Evolutionary conservation across 2,888 invertebrate genomes (phyloP), one percentile per base, ranked within the genome.

Genomic region (Archips xylosteana): DNA sequence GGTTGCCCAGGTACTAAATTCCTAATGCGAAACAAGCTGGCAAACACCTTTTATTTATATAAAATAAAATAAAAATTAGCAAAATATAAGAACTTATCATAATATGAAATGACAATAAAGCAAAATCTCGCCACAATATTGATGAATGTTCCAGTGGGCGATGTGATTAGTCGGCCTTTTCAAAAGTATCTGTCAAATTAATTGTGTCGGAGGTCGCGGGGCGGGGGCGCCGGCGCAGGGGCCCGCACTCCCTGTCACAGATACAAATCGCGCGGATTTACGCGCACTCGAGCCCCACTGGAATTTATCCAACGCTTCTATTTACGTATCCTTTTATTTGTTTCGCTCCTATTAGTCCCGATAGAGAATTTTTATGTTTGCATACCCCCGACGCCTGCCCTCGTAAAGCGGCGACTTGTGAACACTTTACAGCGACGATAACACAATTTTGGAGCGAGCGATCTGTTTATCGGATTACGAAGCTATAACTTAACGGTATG

Each of bases 231-330:
- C 75, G 76, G 76, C 76, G 76, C 79, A 79, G 78, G 77, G 79
- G 82, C 87, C 86, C 87, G 85, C 85, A 85, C 88, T 83, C 89
- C 90, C 90, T 92, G 94, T 93, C 94, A 92, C 91, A 89, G 94
- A 94, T 94, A 94, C 94, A 95, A 94, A 95, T 94, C 94, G 94
- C 91, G 89, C 90, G 94, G 94, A 94, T 94, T 94, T 94, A 94
- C 93, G 93, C 92, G 88, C 87, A 87, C 93, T 93, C 91, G 83
- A 89, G 90, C 94, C 94, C 94, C 93, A 89, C 86, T 86, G 93
- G 92, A 94, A 94, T 94, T 92, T 93, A 94, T 94, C 92, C 90
- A 85, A 84, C 90, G 91, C 88, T 90, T 88, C 92, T 94, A 92
- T 94, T 94, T 94, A 93, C 94, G 94, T 93, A 93, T 94, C 92